Conservation (phyloP, 2,888 invertebrate genomes). For the Thymelicus sylvestris region DNA sequence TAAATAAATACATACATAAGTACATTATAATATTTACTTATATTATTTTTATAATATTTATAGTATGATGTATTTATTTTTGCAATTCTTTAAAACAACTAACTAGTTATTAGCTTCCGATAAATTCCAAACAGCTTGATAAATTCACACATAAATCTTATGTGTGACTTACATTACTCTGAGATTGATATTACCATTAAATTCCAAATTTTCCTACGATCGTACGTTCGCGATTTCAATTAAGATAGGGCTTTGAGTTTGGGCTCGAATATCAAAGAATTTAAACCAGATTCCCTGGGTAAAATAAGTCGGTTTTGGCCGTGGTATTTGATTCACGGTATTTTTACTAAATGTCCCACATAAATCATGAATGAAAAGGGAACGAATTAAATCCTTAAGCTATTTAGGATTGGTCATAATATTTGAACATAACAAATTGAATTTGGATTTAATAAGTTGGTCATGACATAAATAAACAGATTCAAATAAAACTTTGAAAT, state of each 20-base stretch:
- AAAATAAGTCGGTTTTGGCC: conserved; percentile 28
- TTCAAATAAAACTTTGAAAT: no score
- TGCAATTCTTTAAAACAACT: neutral
- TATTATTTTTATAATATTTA: no score
- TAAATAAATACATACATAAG: no score
- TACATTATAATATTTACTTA: no score
- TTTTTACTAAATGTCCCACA: conserved; percentile 34
- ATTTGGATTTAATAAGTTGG: no score
- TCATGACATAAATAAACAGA: no score
- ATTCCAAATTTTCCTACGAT: conserved; percentile 36
- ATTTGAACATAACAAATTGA: no score
- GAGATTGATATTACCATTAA: conserved; percentile 32
- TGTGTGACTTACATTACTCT: conserved; percentile 3
- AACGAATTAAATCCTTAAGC: conserved; percentile 28
- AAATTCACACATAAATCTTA: conserved; percentile 18
- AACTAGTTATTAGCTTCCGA: neutral
- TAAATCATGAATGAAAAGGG: conserved; percentile 35
- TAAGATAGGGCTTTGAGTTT: conserved; percentile 47
- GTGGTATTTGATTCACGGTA: conserved; percentile 24
- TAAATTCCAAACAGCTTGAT: neutral
- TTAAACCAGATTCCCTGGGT: conserved; percentile 37
- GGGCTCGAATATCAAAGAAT: conserved; percentile 46
- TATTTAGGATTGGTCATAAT: conserved; percentile 17
- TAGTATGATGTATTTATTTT: no score
- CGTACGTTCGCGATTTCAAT: conserved; percentile 47